Evolutionary conservation across 1,140 invertebrate genomes (phyloP).

Genomic region (Hermetia illucens): DNA sequence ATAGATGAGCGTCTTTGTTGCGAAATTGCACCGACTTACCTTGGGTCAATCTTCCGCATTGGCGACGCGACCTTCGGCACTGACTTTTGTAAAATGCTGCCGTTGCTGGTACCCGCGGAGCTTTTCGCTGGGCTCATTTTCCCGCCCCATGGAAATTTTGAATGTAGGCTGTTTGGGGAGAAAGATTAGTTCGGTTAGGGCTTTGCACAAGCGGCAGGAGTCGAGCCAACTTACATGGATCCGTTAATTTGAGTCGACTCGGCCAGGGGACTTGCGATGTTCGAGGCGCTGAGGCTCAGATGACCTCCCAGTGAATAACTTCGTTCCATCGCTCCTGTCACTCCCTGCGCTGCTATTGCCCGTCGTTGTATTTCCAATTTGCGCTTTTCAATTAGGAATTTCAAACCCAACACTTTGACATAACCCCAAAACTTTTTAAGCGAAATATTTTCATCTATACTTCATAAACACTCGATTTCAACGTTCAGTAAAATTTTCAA

Average conservation of each 20-base stretch:
- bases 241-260: conserved; percentile 22
- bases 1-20: not conserved
- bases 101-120: not conserved
- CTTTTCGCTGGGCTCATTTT: not conserved
- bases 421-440: no score
- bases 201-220: not conserved
- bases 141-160: conserved; percentile 3
- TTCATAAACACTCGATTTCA: no score
- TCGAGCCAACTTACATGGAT: not conserved
- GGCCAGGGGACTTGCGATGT: conserved; percentile 16
- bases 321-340: no score
- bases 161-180: not conserved
- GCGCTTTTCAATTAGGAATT: no score
- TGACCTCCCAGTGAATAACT: no score
- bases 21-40: conserved; percentile 8
- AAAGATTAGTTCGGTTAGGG: not conserved
- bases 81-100: not conserved
- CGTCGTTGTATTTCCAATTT: no score
- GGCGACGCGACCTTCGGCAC: conserved; percentile 3
- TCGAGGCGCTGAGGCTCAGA: conserved; percentile 16
- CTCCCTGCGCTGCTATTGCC: no score
- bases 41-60: conserved; percentile 14
- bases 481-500: no score
- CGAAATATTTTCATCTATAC: no score
- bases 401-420: no score